Evolutionary conservation across 1,140 invertebrate genomes (phyloP).

Genomic region (Probaryconus sp.): DNA sequence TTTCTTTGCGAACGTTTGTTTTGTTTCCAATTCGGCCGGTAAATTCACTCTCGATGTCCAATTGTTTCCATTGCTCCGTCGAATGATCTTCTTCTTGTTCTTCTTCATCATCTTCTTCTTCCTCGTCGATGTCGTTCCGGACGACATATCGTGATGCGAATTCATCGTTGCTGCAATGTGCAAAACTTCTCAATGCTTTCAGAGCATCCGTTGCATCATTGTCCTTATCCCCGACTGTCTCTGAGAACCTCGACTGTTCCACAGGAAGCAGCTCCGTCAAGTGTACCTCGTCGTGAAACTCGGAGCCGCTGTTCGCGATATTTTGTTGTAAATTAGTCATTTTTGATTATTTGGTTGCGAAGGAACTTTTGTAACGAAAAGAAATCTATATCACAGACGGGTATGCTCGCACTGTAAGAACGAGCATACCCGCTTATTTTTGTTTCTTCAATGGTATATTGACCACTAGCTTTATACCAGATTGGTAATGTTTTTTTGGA

Average conservation of each 20-base stretch:
- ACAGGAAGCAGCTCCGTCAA: constrained; percentile 74
- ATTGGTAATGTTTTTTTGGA: too few relatives aligned
- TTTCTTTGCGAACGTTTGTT: constrained; percentile 7
- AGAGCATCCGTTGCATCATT: constrained; percentile 67
- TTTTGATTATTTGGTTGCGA: constrained; percentile 26
- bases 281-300: constrained; percentile 67
- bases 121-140: constrained; percentile 5
- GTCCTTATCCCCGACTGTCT: constrained; percentile 53
- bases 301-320: constrained; percentile 38
- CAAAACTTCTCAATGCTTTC: constrained; percentile 69
- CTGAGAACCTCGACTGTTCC: constrained; percentile 69
- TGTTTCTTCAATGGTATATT: not conserved
- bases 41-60: too few relatives aligned
- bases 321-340: constrained; percentile 66
- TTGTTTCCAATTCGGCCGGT: too few relatives aligned
- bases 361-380: constrained; percentile 11
- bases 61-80: constrained; percentile 37
- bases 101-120: constrained; percentile 11
- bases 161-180: constrained; percentile 55
- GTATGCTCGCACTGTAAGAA: constrained; percentile 39
- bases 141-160: constrained; percentile 50
- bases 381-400: constrained; percentile 27
- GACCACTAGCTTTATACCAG: not conserved
- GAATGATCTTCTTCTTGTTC: too few relatives aligned
- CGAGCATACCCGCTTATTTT: constrained; percentile 52